Percentiles rank a stretch among this genome's conserved stretches.
Conservation (phyloP, 2,113 vertebrate genomes). For the Geothlypis trichas region DNA sequence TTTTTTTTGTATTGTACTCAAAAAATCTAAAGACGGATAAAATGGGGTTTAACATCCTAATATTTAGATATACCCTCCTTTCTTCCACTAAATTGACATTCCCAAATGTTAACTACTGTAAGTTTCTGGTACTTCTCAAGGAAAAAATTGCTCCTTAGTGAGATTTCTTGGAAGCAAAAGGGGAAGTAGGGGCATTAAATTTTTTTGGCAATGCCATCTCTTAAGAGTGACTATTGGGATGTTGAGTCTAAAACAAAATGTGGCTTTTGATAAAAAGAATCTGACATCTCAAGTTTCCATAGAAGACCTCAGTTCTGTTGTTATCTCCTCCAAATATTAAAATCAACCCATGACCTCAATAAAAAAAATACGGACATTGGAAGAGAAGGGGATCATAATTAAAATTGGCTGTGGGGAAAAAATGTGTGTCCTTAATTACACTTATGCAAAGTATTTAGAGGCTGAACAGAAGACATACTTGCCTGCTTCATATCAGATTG, state of each 20-base stretch:
- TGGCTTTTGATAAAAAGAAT: not conserved
- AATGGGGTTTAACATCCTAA: not conserved
- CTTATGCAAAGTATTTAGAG: conserved; percentile 54
- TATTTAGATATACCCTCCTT: not conserved
- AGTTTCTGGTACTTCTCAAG: not conserved
- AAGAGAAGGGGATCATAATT: not conserved
- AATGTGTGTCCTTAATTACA: conserved; percentile 10
- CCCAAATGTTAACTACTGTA: not conserved
- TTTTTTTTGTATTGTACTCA: not conserved
- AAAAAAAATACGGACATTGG: not conserved
- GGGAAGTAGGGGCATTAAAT: not conserved
- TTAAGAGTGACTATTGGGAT: not conserved
- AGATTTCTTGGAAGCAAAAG: not conserved
- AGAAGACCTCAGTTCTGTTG: not conserved
- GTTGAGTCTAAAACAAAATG: not conserved
- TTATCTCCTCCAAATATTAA: not conserved
- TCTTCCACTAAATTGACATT: not conserved
- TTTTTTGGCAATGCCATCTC: not conserved
- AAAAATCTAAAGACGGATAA: not conserved
- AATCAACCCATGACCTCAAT: not conserved
- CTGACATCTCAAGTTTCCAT: not conserved
- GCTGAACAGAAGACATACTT: conserved; percentile 5
- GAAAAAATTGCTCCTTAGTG: not conserved
- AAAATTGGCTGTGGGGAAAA: not conserved
- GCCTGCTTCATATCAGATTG: conserved; percentile 49